Percentiles rank a stretch among this genome's conserved stretches.
Evolutionary conservation across 2,797 vertebrate species (phyloP).

Genomic region (Sebastes minor): DNA sequence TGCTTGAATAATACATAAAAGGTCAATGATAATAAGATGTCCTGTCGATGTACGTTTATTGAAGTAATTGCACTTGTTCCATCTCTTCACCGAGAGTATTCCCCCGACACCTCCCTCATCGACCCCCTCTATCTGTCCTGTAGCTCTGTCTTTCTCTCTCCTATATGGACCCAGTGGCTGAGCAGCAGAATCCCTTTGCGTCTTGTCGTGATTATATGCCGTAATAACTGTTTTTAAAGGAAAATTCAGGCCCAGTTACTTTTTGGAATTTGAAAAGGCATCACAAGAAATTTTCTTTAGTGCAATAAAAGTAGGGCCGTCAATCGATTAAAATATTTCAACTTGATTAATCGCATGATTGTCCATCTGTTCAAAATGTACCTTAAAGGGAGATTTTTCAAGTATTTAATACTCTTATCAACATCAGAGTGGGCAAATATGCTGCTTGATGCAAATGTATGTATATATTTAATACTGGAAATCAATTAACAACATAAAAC

Average conservation of each 20-base stretch:
- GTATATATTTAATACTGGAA: no score
- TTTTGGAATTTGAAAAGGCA: background rate
- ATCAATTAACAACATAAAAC: no score
- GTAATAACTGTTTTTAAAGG: background rate
- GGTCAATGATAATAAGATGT: conserved; percentile 65
- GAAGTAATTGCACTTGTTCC: conserved; percentile 54
- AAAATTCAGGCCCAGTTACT: background rate
- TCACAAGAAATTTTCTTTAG: background rate
- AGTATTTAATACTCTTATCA: no score
- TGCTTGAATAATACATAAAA: conserved; percentile 62
- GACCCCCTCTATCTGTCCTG: background rate
- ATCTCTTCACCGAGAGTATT: conserved; percentile 8
- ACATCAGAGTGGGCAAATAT: no score
- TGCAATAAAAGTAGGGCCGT: background rate
- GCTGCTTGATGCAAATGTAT: no score
- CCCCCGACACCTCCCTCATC: background rate
- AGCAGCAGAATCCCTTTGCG: background rate
- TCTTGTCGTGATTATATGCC: background rate
- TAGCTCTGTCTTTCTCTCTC: background rate
- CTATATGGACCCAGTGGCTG: background rate
- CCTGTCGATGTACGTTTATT: conserved; percentile 48
- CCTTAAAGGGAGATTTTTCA: no score
- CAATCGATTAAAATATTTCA: rapidly evolving
- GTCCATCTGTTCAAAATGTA: no score
- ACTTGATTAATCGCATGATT: no score